phyloP scores from a whole-genome alignment of 1,140 invertebrate genomes.

The Adelges cooleyi region DNA sequence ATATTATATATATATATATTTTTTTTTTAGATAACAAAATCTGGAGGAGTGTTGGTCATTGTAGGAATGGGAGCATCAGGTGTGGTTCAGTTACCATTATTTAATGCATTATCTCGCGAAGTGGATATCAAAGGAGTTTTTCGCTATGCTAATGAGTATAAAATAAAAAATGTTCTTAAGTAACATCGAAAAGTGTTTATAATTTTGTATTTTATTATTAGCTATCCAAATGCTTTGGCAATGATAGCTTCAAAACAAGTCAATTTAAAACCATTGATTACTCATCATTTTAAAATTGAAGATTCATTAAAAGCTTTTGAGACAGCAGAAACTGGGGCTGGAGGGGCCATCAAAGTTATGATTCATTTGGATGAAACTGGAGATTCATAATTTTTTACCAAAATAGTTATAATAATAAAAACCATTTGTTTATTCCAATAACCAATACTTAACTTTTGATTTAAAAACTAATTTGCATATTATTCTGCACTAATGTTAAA shows the following conservation, averaged over 20 bases:
- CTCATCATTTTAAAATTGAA: constrained; percentile 78
- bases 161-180: constrained; percentile 36
- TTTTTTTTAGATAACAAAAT: constrained; percentile 59
- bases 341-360: constrained; percentile 80
- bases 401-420: no score
- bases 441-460: no score
- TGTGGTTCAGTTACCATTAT: constrained; percentile 61
- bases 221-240: constrained; percentile 72
- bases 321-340: constrained; percentile 54
- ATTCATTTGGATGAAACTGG: constrained; percentile 61
- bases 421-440: no score
- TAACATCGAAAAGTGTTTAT: not conserved
- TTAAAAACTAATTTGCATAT: no score
- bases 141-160: constrained; percentile 80
- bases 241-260: constrained; percentile 72
- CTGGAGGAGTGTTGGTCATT: constrained; percentile 69
- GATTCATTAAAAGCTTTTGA: constrained; percentile 79
- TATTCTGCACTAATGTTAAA: no score
- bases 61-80: constrained; percentile 75
- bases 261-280: constrained; percentile 78
- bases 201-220: constrained; percentile 38
- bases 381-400: no score
- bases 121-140: constrained; percentile 86
- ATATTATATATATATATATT: no score
- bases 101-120: constrained; percentile 66